Evolutionary conservation across 2,797 vertebrate genomes (phyloP), one percentile per base, ranked within the genome.

Genomic region (Cirrhinus mrigala): DNA sequence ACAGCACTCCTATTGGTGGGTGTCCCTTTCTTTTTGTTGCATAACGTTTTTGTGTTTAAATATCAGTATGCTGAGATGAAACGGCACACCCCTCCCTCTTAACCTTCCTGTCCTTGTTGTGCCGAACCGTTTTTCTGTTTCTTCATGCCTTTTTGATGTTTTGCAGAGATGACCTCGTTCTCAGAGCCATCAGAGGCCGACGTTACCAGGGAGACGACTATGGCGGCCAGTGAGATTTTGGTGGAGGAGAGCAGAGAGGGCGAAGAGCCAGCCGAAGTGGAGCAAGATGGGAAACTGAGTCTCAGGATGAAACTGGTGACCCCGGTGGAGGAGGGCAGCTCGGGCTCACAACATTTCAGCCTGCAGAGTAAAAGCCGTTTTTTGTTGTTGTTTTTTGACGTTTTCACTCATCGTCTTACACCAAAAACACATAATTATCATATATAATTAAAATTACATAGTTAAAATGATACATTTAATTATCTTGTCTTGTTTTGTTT

Each of bases 1-100:
- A 99, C 95, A 99, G 98, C 94, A 99, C 98, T 84, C 98, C 98
- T 78, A 99, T 99, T 73, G 97, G 98, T 99, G 91, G 90, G 97
- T 83, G 29, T 75, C 33, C 29, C 22, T 77, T 40, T 56, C 8
- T 44, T 58, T 71, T 40, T 1, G 4, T 81, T 79, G 24, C 46
- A 48, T 77, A 52, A 64, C 50, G 24, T 52, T 29, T 54, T n/a
- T n/a, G 15, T 16, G 56, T 83, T 77, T 64, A 33, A 56, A 56
- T 56, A n/a, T 68, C 22, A 56, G 33, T 27, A 77, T 69, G 15
- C 52, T 29, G 46, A 54, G 20, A 50, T 69, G 48, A 54, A 54
- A 52, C 50, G 7, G n/a, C 56, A 73, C 56, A 29, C 46, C 24
- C 27, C 48, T 24, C 22, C 33, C 60, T 54, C 54, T 3, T 66